A percentile compares a stretch with the other conserved stretches of the same genome.
Conservation (phyloP, 2,888 invertebrate species). For the Bombyx huttoni region DNA sequence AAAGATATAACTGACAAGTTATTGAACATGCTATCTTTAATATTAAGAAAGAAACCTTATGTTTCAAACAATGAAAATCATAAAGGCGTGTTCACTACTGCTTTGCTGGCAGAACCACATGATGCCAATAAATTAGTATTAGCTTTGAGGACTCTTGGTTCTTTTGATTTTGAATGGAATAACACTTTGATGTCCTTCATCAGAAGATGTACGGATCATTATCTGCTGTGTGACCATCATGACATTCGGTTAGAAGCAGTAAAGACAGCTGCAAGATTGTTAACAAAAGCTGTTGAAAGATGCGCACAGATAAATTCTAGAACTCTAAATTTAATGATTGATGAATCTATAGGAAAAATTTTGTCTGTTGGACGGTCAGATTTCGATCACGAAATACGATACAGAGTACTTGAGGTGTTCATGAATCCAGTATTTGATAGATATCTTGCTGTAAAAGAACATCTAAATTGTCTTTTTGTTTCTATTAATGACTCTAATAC, state of each 20-base stretch:
- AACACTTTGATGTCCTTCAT: conserved; percentile 91
- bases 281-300: conserved; percentile 85
- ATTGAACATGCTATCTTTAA: conserved; percentile 90
- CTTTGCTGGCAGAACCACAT: conserved; percentile 66
- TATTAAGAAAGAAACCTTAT: conserved; percentile 89
- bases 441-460: conserved; percentile 96
- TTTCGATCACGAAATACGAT: conserved; percentile 93
- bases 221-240: conserved; percentile 90
- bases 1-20: conserved; percentile 93
- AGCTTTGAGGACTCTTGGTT: conserved; percentile 92
- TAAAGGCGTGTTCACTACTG: conserved; percentile 48
- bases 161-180: conserved; percentile 92
- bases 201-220: conserved; percentile 92
- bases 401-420: conserved; percentile 91
- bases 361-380: conserved; percentile 95
- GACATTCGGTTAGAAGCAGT: conserved; percentile 94
- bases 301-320: conserved; percentile 78
- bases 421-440: conserved; percentile 91
- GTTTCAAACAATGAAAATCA: conserved; percentile 72
- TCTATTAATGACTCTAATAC: conserved; percentile 97
- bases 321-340: conserved; percentile 90
- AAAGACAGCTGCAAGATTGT: conserved; percentile 89
- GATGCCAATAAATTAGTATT: conserved; percentile 91
- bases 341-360: conserved; percentile 91
- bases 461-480: conserved; percentile 91